Percentiles rank a stretch among this genome's conserved stretches.
phyloP scores from a whole-genome alignment of 2,113 vertebrate genomes.

The Upupa epops region DNA sequence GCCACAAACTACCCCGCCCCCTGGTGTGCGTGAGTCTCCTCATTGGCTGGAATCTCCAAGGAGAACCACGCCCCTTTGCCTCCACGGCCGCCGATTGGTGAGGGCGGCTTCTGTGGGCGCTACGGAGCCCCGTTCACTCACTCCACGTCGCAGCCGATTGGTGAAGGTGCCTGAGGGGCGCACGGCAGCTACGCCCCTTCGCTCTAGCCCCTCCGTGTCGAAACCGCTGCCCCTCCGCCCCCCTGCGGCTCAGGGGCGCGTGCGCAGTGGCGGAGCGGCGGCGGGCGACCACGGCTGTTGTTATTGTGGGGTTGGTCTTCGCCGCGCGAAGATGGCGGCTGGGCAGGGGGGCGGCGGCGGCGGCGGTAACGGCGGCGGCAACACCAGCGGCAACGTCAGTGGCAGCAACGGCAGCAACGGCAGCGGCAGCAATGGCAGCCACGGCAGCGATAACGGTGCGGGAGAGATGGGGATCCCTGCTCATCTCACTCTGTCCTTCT shows the following conservation, averaged over 20 bases:
- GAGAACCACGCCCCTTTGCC: neutral
- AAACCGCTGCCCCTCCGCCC: neutral
- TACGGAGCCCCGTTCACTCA: neutral
- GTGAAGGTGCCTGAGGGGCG: neutral
- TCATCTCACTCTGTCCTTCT: constrained; percentile 69
- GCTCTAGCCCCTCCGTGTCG: neutral
- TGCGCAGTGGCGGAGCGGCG: constrained; percentile 8
- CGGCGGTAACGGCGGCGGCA: neutral
- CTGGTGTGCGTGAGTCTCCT: too few species aligned
- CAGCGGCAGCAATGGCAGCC: neutral
- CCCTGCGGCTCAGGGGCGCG: neutral
- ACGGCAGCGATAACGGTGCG: neutral
- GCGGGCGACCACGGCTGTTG: constrained; percentile 27
- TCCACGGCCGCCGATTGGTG: neutral
- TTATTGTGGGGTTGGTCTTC: constrained; percentile 63
- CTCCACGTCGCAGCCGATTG: neutral
- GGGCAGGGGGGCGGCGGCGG: constrained; percentile 68
- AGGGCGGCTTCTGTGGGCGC: too few species aligned
- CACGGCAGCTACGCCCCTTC: neutral
- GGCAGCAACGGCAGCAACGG: constrained; percentile 65
- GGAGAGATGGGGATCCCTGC: constrained; percentile 37
- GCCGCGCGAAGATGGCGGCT: constrained; percentile 43
- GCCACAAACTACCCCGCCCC: neutral
- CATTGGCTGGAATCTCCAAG: neutral
- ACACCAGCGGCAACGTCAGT: neutral